These are phyloP conservation scores for Strongylocentrotus purpuratus DNA, from an alignment of 35 echinoderm and acorn worm species.

Conservation along the genomic window DNA sequence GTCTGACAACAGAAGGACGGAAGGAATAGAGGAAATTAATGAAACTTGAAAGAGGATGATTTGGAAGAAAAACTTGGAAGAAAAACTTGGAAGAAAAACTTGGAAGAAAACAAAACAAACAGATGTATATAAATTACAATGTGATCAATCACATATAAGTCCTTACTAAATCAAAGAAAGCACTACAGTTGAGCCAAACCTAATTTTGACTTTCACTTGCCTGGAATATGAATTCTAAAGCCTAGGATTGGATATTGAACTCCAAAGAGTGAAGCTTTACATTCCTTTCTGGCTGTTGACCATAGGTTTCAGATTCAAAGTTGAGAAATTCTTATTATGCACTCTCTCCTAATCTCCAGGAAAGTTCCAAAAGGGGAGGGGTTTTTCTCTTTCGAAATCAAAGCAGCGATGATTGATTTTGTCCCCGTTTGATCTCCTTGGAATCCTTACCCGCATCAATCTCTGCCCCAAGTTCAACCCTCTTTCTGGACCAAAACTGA, in stretches of 20 bases:
- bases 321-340: neutral
- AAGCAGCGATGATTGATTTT: neutral
- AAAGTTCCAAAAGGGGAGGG: neutral
- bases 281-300: neutral
- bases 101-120: neutral
- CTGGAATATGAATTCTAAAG: neutral
- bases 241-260: neutral
- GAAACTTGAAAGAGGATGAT: neutral
- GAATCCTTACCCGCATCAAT: conserved; percentile 8
- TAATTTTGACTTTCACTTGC: neutral
- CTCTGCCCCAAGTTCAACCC: neutral
- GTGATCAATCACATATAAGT: neutral
- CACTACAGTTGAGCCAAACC: neutral
- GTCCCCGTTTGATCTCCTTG: neutral
- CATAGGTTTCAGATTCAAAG: neutral
- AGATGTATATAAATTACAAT: neutral
- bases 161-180: neutral
- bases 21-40: neutral
- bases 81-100: no score
- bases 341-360: neutral
- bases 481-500: neutral
- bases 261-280: neutral
- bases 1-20: neutral
- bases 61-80: no score
- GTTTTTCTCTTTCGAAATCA: neutral